Conservation (phyloP, 2,797 vertebrate species). For the Betta splendens region DNA sequence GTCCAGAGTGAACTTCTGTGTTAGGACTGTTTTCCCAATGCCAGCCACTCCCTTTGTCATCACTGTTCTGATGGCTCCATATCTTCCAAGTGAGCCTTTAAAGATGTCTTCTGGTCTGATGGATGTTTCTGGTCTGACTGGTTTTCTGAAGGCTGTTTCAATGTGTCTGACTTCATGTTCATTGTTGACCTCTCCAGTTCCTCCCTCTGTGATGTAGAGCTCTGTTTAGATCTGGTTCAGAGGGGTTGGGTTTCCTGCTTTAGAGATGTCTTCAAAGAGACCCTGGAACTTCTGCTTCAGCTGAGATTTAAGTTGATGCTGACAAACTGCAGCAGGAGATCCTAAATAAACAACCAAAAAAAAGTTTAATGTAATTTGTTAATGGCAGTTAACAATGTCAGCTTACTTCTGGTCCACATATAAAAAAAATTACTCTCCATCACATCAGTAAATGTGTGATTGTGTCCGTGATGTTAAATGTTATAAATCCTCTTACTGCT, state of each 20-base stretch:
- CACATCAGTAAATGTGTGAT: too few relatives aligned
- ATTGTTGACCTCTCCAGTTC: not conserved
- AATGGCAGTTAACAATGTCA: too few relatives aligned
- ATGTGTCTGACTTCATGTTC: constrained; percentile 49
- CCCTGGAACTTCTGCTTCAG: not conserved
- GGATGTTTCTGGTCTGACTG: constrained; percentile 1
- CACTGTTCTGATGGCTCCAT: constrained; percentile 18
- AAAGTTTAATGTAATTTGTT: too few relatives aligned
- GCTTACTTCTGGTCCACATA: too few relatives aligned
- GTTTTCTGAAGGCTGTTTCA: constrained; percentile 26
- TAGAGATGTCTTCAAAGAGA: not conserved
- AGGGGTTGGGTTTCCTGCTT: not conserved
- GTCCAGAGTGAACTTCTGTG: too few relatives aligned
- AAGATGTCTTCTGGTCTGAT: constrained; percentile 26
- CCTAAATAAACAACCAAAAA: too few relatives aligned
- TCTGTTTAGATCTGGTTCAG: constrained; percentile 30
- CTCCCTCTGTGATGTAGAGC: constrained; percentile 25
- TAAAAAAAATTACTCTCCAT: too few relatives aligned
- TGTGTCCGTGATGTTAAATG: too few relatives aligned
- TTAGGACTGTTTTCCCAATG: too few relatives aligned
- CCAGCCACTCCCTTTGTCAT: too few relatives aligned
- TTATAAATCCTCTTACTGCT: constrained; percentile 18
- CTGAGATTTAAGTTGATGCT: not conserved
- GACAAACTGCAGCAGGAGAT: not conserved
- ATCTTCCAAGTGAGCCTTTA: not conserved